Percentiles rank a stretch among this genome's conserved stretches.
Evolutionary conservation across 1,140 invertebrate genomes (phyloP).

Genomic region (Drosophila tani): DNA sequence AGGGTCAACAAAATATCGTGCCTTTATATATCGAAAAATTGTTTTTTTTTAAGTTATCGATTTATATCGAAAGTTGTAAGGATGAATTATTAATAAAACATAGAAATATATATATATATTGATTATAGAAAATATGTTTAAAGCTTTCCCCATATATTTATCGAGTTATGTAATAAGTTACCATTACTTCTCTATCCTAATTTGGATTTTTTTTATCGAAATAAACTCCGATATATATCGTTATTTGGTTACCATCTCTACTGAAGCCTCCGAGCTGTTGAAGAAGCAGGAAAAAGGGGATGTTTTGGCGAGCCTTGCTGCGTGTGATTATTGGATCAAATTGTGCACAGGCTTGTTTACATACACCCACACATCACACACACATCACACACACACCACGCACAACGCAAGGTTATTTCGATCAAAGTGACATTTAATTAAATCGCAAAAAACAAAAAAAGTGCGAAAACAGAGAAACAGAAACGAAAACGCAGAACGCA

Average conservation of each 20-base stretch:
- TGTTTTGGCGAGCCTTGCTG: constrained; percentile 39
- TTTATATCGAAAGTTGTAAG: too few species aligned
- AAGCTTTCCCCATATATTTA: too few species aligned
- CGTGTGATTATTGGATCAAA: constrained; percentile 69
- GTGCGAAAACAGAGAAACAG: constrained; percentile 14
- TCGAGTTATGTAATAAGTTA: too few species aligned
- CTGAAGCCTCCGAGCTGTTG: neutral
- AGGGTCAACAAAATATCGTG: too few species aligned
- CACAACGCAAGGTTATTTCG: constrained; percentile 55
- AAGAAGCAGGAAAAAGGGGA: constrained; percentile 5
- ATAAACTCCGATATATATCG: neutral
- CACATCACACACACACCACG: constrained; percentile 8
- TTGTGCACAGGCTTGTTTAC: constrained; percentile 33
- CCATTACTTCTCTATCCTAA: too few species aligned
- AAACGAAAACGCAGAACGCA: constrained; percentile 42
- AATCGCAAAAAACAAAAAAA: constrained; percentile 49
- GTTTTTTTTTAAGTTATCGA: too few species aligned
- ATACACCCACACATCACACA: constrained; percentile 11
- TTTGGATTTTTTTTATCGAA: neutral
- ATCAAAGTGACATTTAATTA: constrained; percentile 80
- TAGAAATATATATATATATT: too few species aligned
- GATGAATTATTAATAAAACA: too few species aligned
- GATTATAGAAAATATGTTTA: too few species aligned
- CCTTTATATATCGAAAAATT: too few species aligned
- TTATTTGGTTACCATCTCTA: neutral